Evolutionary conservation across 2,113 vertebrate genomes (phyloP).

Genomic region (Spermophilus dauricus): DNA sequence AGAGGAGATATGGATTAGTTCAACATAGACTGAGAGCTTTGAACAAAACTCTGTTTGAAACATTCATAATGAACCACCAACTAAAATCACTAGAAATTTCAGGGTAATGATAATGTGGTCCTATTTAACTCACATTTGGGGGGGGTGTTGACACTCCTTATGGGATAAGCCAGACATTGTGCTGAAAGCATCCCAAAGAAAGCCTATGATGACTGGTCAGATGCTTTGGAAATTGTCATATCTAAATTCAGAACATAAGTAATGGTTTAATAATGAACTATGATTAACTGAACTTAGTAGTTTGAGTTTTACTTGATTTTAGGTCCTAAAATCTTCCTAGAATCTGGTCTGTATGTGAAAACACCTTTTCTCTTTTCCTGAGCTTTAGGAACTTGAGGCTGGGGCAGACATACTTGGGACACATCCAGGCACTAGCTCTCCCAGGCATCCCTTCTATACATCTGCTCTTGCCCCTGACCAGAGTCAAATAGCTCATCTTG

Average conservation of each 20-base stretch:
- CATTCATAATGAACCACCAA: slow-evolving; percentile 23
- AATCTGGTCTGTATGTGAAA: neutral
- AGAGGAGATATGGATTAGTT: neutral
- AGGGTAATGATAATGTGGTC: neutral
- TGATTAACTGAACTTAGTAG: neutral
- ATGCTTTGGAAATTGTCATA: slow-evolving; percentile 35
- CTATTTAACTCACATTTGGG: neutral
- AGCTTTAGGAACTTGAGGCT: neutral
- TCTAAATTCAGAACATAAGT: slow-evolving; percentile 52
- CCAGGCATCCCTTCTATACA: neutral
- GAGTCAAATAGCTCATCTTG: neutral
- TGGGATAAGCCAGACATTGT: neutral
- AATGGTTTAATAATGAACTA: slow-evolving; percentile 4
- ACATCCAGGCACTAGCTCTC: neutral
- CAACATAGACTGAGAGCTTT: neutral
- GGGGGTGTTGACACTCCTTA: neutral
- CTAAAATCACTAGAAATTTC: slow-evolving; percentile 32
- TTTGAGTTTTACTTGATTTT: neutral
- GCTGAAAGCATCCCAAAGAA: neutral
- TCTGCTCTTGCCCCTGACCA: neutral
- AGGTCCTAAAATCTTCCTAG: slow-evolving; percentile 4
- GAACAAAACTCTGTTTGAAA: slow-evolving; percentile 26
- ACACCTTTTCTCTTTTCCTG: neutral
- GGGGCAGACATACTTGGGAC: neutral
- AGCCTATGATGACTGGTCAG: neutral